A percentile compares a stretch with the other conserved stretches of the same genome.
phyloP scores from a whole-genome alignment of 2,888 invertebrate genomes.

The Drosophila peninsularis region DNA sequence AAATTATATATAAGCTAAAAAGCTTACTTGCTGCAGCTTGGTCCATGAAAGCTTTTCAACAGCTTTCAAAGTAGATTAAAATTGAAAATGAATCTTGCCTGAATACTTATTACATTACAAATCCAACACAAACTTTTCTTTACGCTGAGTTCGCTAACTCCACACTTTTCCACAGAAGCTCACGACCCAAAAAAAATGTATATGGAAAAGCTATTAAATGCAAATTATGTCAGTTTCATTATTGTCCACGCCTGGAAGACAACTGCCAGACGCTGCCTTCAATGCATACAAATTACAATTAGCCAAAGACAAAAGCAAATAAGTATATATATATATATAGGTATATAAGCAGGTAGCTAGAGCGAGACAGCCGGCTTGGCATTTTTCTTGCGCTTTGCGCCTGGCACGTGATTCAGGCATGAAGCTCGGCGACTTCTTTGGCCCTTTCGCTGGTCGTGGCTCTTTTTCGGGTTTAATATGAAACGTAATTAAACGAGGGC shows the following conservation, averaged over 20 bases:
- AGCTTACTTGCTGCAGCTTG: too few species aligned
- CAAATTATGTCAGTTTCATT: conserved; percentile 75
- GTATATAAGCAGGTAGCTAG: not conserved
- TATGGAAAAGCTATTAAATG: conserved; percentile 68
- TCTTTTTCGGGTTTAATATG: conserved; percentile 60
- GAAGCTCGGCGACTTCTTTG: conserved; percentile 38
- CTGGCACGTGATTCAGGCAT: conserved; percentile 68
- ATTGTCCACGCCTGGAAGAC: conserved; percentile 45
- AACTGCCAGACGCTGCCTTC: conserved; percentile 26
- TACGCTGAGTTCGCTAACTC: not conserved
- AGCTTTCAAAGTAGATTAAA: not conserved
- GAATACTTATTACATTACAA: not conserved
- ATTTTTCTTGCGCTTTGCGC: conserved; percentile 75
- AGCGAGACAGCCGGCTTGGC: conserved; percentile 18
- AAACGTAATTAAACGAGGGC: conserved; percentile 73
- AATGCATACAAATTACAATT: conserved; percentile 70
- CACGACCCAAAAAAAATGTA: conserved; percentile 24
- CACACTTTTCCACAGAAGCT: conserved; percentile 1
- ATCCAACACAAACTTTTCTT: not conserved
- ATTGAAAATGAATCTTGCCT: not conserved
- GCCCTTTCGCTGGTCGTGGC: conserved; percentile 42
- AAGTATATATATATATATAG: not conserved
- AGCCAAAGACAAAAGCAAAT: conserved; percentile 6
- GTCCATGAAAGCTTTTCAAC: too few species aligned
- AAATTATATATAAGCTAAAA: too few species aligned